A percentile compares a stretch with the other conserved stretches of the same genome.
Evolutionary conservation across 1,140 invertebrate species (phyloP).

Genomic region (Lepidotrigona ventralis): DNA sequence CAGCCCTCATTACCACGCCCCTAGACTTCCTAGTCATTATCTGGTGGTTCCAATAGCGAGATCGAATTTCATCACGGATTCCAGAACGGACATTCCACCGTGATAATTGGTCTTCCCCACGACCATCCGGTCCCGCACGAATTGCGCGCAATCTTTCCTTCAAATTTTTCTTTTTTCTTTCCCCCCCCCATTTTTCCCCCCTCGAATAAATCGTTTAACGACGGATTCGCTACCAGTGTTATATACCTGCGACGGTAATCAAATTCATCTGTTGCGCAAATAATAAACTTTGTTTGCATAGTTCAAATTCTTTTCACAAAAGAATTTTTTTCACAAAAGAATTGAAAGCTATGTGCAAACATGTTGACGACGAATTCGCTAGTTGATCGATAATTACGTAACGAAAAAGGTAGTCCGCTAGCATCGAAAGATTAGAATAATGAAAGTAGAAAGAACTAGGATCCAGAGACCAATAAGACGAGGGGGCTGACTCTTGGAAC

Average conservation of each 20-base stretch:
- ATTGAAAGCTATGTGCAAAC: no score
- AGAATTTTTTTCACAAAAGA: no score
- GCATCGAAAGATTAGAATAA: no score
- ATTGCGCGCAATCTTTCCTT: neutral
- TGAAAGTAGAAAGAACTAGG: no score
- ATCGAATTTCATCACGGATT: slow-evolving; percentile 67
- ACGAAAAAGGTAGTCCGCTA: no score
- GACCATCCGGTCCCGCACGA: neutral
- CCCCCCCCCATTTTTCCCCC: no score
- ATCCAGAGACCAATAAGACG: no score
- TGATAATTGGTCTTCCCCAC: slow-evolving; percentile 48
- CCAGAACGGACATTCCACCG: slow-evolving; percentile 82
- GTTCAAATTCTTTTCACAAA: no score
- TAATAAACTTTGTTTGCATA: no score
- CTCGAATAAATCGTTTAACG: neutral
- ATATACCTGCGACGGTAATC: no score
- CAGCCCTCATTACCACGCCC: slow-evolving; percentile 76
- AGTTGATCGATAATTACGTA: neutral
- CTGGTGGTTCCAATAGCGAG: slow-evolving; percentile 70
- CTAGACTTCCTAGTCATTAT: slow-evolving; percentile 76
- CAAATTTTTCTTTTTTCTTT: neutral
- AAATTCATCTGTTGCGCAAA: no score
- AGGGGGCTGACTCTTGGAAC: no score
- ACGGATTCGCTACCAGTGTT: neutral
- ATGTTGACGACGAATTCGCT: neutral